Evolutionary conservation across 2,797 vertebrate species (phyloP).

Genomic region (Gouania willdenowi): DNA sequence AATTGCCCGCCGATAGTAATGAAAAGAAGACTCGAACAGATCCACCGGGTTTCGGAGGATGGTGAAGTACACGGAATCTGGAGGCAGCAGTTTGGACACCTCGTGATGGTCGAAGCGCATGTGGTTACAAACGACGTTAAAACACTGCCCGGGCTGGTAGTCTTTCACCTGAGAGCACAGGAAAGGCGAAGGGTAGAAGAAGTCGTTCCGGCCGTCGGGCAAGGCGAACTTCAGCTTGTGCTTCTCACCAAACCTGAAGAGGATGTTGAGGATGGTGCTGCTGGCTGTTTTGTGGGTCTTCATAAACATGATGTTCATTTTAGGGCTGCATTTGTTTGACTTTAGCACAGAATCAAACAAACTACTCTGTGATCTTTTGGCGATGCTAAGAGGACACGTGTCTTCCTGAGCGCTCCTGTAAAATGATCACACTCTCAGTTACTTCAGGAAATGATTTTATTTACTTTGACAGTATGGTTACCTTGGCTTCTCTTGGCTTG

Average conservation of each 20-base stretch:
- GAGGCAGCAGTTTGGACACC: conserved; percentile 80
- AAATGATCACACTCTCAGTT: neutral
- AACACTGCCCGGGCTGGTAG: conserved; percentile 85
- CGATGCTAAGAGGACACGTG: conserved; percentile 62
- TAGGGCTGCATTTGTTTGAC: conserved; percentile 69
- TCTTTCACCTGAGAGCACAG: conserved; percentile 81
- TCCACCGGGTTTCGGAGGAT: conserved; percentile 87
- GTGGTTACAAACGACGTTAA: conserved; percentile 93
- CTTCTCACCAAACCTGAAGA: conserved; percentile 91
- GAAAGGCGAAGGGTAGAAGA: conserved; percentile 87
- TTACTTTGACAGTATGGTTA: conserved; percentile 28
- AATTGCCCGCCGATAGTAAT: conserved; percentile 82
- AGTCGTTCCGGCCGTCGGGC: conserved; percentile 87
- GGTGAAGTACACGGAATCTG: conserved; percentile 78
- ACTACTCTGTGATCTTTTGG: neutral
- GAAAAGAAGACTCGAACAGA: conserved; percentile 92
- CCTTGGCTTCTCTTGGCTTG: conserved; percentile 66
- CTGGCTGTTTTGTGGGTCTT: conserved; percentile 98
- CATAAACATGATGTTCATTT: conserved; percentile 87
- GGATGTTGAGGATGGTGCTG: conserved; percentile 93
- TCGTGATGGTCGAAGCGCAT: conserved; percentile 89
- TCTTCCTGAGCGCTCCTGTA: conserved; percentile 55
- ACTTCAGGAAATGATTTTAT: neutral
- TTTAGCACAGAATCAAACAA: neutral
- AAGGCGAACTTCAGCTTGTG: conserved; percentile 86